Conservation (phyloP, 2,113 vertebrate genomes). For the Xenus cinereus region DNA sequence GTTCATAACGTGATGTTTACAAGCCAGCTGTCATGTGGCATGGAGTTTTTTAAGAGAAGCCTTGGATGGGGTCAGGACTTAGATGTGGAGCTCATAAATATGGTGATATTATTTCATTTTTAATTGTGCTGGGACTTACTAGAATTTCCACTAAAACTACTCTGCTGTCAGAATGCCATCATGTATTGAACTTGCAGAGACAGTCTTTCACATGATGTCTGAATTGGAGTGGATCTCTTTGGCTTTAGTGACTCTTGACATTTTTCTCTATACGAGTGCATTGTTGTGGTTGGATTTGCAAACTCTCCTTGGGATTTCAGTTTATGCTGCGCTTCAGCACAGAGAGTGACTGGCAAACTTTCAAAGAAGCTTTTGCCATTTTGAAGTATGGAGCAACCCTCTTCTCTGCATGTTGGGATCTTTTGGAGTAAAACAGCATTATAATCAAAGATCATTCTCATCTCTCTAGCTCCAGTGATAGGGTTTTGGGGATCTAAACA, state of each 20-base stretch:
- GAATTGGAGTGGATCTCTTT: not conserved
- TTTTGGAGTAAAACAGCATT: not conserved
- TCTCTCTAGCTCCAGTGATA: not conserved
- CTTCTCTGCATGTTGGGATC: not conserved
- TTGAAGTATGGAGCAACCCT: no score
- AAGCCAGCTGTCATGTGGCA: not conserved
- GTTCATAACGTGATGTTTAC: not conserved
- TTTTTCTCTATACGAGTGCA: not conserved
- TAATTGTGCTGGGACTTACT: not conserved
- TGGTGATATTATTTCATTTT: not conserved
- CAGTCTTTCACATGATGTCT: not conserved
- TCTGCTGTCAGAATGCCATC: accelerated
- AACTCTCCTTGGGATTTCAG: not conserved
- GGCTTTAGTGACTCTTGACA: not conserved
- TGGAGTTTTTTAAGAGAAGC: not conserved
- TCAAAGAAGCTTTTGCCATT: not conserved
- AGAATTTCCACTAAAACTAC: not conserved
- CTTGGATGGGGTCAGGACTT: not conserved
- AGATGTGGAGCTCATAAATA: not conserved
- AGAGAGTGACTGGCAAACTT: not conserved
- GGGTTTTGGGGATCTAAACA: not conserved
- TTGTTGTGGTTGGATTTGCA: not conserved
- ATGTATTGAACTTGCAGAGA: not conserved
- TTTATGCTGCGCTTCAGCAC: not conserved
- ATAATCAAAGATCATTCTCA: not conserved